Evolutionary conservation across 2,888 invertebrate genomes (phyloP).

Genomic region (Stegophylla sp.): DNA sequence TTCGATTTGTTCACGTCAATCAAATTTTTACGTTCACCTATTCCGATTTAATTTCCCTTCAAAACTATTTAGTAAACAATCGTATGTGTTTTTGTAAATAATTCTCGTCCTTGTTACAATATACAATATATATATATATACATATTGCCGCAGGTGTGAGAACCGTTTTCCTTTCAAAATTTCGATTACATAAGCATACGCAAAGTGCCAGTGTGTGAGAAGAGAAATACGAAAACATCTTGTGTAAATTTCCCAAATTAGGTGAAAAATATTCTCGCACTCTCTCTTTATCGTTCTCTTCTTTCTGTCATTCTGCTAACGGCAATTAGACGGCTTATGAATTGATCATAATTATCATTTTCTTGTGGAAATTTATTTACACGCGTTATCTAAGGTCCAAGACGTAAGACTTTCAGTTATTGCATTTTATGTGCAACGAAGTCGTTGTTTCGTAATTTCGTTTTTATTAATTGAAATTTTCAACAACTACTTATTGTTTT

Average conservation of each 20-base stretch:
- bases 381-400: conserved; percentile 3
- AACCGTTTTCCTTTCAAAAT: conserved; percentile 45
- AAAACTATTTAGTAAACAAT: conserved; percentile 8
- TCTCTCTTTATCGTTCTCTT: neutral
- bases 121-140: too few species aligned
- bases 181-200: conserved; percentile 17
- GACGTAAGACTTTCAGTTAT: neutral
- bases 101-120: conserved; percentile 32
- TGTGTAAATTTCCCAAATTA: conserved; percentile 23
- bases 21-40: neutral
- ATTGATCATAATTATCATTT: neutral
- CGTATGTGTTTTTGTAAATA: neutral
- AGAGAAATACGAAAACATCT: conserved; percentile 18
- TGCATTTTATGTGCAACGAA: neutral
- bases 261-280: conserved; percentile 18
- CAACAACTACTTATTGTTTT: conserved; percentile 2
- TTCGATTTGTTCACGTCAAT: conserved; percentile 29
- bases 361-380: conserved; percentile 4
- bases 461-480: neutral
- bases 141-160: neutral
- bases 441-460: neutral
- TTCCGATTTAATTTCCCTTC: conserved; percentile 24
- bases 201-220: conserved; percentile 8
- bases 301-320: neutral
- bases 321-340: conserved; percentile 7